Base-by-base conservation (phyloP, 2,113 vertebrate species). In the Silurus glanis region DNA sequence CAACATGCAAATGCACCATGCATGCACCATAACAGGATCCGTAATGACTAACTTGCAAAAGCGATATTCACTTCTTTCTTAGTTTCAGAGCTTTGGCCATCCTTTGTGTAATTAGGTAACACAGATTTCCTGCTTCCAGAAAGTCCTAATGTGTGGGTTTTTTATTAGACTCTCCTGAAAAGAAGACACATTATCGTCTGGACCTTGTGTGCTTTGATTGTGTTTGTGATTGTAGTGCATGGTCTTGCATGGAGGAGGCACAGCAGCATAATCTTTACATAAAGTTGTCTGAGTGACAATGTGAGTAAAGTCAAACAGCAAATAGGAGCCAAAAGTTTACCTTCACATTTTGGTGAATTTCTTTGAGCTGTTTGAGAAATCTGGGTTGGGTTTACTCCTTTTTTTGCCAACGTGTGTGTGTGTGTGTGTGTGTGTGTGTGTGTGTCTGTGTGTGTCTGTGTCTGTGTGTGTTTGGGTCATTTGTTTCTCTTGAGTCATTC, bases 1-100 rank as follows among this genome's bases (percentile, higher is more conserved):
- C 82, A 23, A 81, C 89, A 94, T 94, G 92, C 93, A 95, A 94
- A 94, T 93, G n/a, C n/a, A 10, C 37, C 51, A 72, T 82, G 74
- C 85, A 89, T 25, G 78, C 64, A 86, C 74, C 80, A 28, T 6
- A n/a, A 82, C 23, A 87, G 87, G 87, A 78, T 86, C 74, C 67
- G 66, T 92, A 91, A 92, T 89, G 87, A 25, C 91, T 91, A 92
- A 92, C 91, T 56, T 37, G 37, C 74, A 84, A 45, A 6, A 75
- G 37, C 61, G 61, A 80, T 69, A 51, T 6, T 67, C 19, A 49
- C 14, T 64, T 37, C 25, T 4, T 45, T 67, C 49, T 25, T 62
- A 49, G 64, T 75, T 82, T 75, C 21, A 13, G 13, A 56, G 21
- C 64, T 56, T 25, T 87, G 62, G 58, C 58, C 79, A 67, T 81